Percentiles rank a stretch among this genome's conserved stretches.
Evolutionary conservation across 2,797 vertebrate genomes (phyloP).

Genomic region (Columba guinea): DNA sequence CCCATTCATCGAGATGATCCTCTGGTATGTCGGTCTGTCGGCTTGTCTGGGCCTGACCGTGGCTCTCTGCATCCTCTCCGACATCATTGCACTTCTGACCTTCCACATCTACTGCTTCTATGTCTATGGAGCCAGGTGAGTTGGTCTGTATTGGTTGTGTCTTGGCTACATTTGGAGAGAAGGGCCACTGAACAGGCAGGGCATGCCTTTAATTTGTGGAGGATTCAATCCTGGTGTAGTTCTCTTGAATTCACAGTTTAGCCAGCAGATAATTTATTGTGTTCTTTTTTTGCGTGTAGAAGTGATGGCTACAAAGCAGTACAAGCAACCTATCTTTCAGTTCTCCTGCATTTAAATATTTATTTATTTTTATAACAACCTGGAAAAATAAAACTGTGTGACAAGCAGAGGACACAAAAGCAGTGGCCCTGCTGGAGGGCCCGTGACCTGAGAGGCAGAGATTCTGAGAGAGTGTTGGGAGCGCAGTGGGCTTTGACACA

Average conservation of each 20-base stretch:
- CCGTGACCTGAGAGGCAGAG: not conserved
- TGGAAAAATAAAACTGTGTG: not conserved
- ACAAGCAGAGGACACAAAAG: not conserved
- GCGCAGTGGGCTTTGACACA: not conserved
- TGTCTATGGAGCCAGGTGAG: slow-evolving; percentile 95
- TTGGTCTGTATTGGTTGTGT: not conserved
- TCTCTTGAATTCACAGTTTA: not conserved
- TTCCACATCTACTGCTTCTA: slow-evolving; percentile 99
- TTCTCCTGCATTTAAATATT: not conserved
- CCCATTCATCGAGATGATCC: slow-evolving; percentile 93
- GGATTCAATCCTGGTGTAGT: not conserved
- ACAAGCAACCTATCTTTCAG: not conserved
- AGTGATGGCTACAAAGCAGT: not conserved
- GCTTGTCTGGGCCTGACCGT: slow-evolving; percentile 93
- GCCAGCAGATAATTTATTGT: not conserved
- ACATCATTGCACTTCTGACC: slow-evolving; percentile 93
- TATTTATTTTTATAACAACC: not conserved
- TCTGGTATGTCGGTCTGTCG: slow-evolving; percentile 94
- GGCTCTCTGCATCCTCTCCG: slow-evolving; percentile 92
- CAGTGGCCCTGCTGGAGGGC: not conserved
- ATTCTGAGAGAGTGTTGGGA: not conserved
- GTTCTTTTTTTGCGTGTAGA: not conserved
- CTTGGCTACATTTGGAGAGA: not conserved
- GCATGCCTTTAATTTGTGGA: not conserved
- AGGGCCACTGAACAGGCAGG: not conserved